Percentiles rank a stretch among this genome's conserved stretches.
These are phyloP conservation scores for Oreohelix idahoensis DNA, from an alignment of 1,140 invertebrate genomes.

Conservation along the genomic window DNA sequence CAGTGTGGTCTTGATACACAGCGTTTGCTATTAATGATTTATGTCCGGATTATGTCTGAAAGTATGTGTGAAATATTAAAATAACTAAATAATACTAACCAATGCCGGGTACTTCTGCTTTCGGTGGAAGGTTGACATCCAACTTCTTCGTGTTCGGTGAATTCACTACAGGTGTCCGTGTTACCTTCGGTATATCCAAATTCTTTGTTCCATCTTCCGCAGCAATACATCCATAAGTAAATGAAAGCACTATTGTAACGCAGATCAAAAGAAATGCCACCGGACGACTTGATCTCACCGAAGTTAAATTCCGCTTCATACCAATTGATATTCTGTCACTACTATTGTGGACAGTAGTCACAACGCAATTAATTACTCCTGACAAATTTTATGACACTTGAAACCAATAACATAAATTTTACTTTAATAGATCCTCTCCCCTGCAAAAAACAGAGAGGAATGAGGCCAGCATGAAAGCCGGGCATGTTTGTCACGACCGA, in stretches of 20 bases:
- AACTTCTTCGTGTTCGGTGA: background rate
- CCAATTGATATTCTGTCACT: too few species aligned
- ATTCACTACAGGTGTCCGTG: background rate
- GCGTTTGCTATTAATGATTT: too few species aligned
- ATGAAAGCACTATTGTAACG: background rate
- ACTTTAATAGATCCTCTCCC: too few species aligned
- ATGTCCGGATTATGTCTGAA: too few species aligned
- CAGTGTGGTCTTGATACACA: too few species aligned
- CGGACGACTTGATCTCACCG: background rate
- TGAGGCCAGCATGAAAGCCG: background rate
- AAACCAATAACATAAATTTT: too few species aligned
- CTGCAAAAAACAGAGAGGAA: too few species aligned
- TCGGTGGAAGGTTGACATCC: background rate
- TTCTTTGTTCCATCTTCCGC: background rate
- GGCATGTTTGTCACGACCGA: slow-evolving; percentile 1
- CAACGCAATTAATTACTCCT: too few species aligned
- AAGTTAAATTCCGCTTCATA: background rate
- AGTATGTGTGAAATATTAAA: too few species aligned
- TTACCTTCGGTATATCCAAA: background rate
- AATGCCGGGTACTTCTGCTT: background rate
- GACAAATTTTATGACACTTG: too few species aligned
- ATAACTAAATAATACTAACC: background rate
- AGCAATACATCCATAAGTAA: background rate
- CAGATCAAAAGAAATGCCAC: background rate
- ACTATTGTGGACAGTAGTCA: too few species aligned